Evolutionary conservation across 2,888 invertebrate genomes (phyloP), one percentile per base, ranked within the genome.

Genomic region (Orgyia antiqua): DNA sequence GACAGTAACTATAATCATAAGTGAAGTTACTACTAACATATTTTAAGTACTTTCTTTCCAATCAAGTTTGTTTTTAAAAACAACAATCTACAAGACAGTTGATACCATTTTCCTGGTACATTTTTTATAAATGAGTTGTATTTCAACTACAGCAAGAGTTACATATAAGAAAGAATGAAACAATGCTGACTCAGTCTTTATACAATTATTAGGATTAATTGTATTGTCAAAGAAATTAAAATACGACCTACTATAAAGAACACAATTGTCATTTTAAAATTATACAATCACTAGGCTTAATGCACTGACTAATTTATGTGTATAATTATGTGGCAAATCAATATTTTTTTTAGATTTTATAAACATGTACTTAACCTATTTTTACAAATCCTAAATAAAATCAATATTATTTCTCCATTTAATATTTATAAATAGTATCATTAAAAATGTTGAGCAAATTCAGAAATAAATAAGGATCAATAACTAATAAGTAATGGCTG

Each of bases 361-460:
- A 10, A 19, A 19, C n/a, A 15, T 15, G 4, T 15, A 56, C 39
- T 47, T 60, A 62, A 29, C 36, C 51, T 67, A 65, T 39, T 42
- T 54, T 49, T 55, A 61, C 50, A 63, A 64, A 58, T 58, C 51
- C 57, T 67, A 64, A 51, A 45, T 37, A 15, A 43, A 52, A 48
- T 45, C 39, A 43, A 45, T 42, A 46, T 51, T 48, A 51, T 54
- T 54, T 8, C 36, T 54, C 38, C 46, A 47, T 56, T 52, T 51
- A 39, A 47, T 31, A 45, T 45, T 47, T 45, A 45, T 54, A 53
- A 41, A 53, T 51, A 55, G 48, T 58, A 45, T 45, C 11, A 35
- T 59, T 61, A 51, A 59, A 46, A 58, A 61, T 54, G 55, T 75
- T 75, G 75, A 74, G 75, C 74, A 75, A 73, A 67, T 65, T 66